A percentile compares a stretch with the other conserved stretches of the same genome.
phyloP scores from a whole-genome alignment of 1,140 invertebrate genomes.

The Rhopalosiphum padi region DNA sequence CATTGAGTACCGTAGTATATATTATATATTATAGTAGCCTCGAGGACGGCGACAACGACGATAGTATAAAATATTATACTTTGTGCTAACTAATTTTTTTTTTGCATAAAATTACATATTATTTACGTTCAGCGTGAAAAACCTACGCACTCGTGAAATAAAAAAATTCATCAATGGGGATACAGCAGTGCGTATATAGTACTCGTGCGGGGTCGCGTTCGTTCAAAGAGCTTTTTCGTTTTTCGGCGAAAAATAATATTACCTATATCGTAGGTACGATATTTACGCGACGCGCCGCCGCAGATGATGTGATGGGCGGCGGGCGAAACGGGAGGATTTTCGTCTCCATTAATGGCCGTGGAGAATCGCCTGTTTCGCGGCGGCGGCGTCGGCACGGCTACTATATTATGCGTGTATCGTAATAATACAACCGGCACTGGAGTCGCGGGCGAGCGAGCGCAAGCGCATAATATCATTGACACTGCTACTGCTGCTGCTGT shows the following conservation, averaged over 20 bases:
- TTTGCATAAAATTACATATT: background rate
- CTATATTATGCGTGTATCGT: background rate
- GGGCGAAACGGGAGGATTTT: background rate
- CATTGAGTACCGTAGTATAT: background rate
- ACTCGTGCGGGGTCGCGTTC: background rate
- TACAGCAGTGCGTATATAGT: background rate
- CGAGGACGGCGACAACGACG: background rate
- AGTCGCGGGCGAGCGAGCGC: background rate
- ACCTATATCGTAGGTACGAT: background rate
- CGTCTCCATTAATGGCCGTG: constrained; percentile 15
- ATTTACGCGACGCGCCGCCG: background rate
- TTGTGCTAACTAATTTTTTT: background rate
- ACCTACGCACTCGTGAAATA: background rate
- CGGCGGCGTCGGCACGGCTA: background rate
- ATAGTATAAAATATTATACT: background rate
- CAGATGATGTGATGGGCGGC: background rate
- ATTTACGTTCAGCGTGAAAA: background rate
- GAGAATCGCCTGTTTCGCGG: background rate
- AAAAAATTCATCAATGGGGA: background rate
- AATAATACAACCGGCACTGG: background rate
- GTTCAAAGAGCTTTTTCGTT: background rate
- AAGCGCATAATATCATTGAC: background rate
- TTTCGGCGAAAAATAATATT: background rate
- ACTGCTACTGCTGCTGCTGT: too few species aligned
- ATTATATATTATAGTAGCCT: background rate